Evolutionary conservation across 2,888 invertebrate species (phyloP).

Genomic region (Drosophila crucigera): DNA sequence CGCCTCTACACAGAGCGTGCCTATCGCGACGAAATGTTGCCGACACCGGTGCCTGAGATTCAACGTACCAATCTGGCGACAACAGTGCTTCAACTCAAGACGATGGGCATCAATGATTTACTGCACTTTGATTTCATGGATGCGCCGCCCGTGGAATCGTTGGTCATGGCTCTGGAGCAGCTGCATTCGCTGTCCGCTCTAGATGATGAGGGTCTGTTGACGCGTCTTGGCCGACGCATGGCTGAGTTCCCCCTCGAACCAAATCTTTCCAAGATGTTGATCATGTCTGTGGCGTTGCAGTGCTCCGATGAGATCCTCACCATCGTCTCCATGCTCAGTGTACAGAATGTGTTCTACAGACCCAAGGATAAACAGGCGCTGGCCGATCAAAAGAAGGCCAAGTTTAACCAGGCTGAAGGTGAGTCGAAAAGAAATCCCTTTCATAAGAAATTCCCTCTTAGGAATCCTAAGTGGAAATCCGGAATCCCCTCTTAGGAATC

Average conservation of each 20-base stretch:
- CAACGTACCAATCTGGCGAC: slow-evolving; percentile 99
- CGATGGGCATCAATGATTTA: slow-evolving; percentile 99
- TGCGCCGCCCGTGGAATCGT: slow-evolving; percentile 98
- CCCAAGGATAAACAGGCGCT: slow-evolving; percentile 98
- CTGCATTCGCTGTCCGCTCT: slow-evolving; percentile 98
- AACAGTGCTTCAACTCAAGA: slow-evolving; percentile 96
- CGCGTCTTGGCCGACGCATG: slow-evolving; percentile 95
- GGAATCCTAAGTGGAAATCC: too few relatives aligned
- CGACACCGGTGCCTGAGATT: slow-evolving; percentile 99
- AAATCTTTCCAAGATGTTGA: slow-evolving; percentile 98
- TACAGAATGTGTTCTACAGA: slow-evolving; percentile 98
- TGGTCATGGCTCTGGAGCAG: slow-evolving; percentile 98
- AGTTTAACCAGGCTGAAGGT: slow-evolving; percentile 98
- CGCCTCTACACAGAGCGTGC: slow-evolving; percentile 99
- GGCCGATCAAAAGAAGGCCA: slow-evolving; percentile 99
- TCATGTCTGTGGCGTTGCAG: slow-evolving; percentile 98
- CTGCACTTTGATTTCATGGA: slow-evolving; percentile 99
- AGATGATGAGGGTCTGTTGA: slow-evolving; percentile 96
- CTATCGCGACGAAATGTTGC: slow-evolving; percentile 99
- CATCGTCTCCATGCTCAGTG: slow-evolving; percentile 99
- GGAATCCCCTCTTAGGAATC: neutral
- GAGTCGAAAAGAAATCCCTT: slow-evolving; percentile 9
- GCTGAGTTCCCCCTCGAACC: slow-evolving; percentile 99
- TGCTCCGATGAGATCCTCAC: slow-evolving; percentile 99
- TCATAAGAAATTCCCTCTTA: neutral